A percentile compares a stretch with the other conserved stretches of the same genome.
These are phyloP conservation scores for Lagocephalus sceleratus DNA, from an alignment of 2,797 vertebrate genomes.

Conservation along the genomic window DNA sequence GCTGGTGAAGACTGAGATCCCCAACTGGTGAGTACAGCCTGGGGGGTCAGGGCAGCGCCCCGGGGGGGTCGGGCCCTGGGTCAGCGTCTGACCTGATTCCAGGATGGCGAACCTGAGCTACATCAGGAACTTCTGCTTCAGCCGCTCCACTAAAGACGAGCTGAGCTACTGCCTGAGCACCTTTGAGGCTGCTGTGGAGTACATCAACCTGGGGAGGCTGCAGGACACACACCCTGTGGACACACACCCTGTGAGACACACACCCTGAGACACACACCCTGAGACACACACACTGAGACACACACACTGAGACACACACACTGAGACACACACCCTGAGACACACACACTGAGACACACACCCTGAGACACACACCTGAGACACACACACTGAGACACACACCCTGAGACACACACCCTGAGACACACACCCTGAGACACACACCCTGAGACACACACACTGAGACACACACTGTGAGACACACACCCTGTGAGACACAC, in stretches of 20 bases:
- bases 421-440: no score
- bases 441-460: no score
- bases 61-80: neutral
- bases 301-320: no score
- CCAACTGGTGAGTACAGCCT: constrained; percentile 86
- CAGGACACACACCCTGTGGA: constrained; percentile 49
- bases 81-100: constrained; percentile 6
- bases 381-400: no score
- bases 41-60: neutral
- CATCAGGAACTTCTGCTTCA: constrained; percentile 94
- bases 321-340: no score
- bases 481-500: no score
- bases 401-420: no score
- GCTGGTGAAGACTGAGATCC: constrained; percentile 95
- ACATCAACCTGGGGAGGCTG: constrained; percentile 89
- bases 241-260: neutral
- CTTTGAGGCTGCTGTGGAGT: constrained; percentile 89
- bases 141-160: constrained; percentile 89
- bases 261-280: neutral
- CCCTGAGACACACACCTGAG: no score
- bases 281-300: no score
- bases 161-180: constrained; percentile 94
- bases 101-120: constrained; percentile 98
- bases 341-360: no score
- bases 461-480: no score